Percentiles rank a stretch among this genome's conserved stretches.
phyloP scores from a whole-genome alignment of 92 coral and sea anemone genomes.

The Actinostola sp. region DNA sequence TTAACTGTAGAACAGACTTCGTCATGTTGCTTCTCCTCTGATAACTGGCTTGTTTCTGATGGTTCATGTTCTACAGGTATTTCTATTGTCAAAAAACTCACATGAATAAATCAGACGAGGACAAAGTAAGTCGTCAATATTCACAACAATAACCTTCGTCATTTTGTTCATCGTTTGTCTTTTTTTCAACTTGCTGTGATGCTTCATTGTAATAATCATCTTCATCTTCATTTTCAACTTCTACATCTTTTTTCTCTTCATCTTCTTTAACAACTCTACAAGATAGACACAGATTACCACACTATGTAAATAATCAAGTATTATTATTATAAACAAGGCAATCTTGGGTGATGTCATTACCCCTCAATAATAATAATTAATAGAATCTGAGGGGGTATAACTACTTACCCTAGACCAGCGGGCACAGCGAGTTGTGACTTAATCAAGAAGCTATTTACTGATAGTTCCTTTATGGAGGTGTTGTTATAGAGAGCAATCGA shows the following conservation, averaged over 20 bases:
- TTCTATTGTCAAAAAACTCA: too few species aligned
- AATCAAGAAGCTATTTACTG: slow-evolving; percentile 74
- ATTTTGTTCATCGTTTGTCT: background rate
- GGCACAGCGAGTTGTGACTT: slow-evolving; percentile 59
- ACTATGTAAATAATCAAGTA: too few species aligned
- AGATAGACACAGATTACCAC: too few species aligned
- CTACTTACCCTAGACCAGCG: slow-evolving; percentile 73
- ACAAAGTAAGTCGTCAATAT: too few species aligned
- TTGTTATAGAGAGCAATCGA: slow-evolving; percentile 73
- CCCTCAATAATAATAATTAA: too few species aligned
- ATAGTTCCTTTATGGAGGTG: slow-evolving; percentile 57
- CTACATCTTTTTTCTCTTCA: slow-evolving; percentile 2
- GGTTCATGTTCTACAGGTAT: background rate
- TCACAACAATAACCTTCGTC: background rate
- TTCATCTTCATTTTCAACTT: background rate
- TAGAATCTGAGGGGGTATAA: background rate
- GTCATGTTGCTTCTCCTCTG: too few species aligned
- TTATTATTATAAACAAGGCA: too few species aligned
- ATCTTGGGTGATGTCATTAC: too few species aligned
- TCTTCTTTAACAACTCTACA: slow-evolving; percentile 4
- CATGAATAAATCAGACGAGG: too few species aligned
- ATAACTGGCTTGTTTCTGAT: background rate
- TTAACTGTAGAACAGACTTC: too few species aligned
- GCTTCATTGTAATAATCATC: background rate
- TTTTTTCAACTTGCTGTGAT: background rate